These are phyloP conservation scores for Danio choprae DNA, from an alignment of 2,797 vertebrate genomes.

Conservation along the genomic window DNA sequence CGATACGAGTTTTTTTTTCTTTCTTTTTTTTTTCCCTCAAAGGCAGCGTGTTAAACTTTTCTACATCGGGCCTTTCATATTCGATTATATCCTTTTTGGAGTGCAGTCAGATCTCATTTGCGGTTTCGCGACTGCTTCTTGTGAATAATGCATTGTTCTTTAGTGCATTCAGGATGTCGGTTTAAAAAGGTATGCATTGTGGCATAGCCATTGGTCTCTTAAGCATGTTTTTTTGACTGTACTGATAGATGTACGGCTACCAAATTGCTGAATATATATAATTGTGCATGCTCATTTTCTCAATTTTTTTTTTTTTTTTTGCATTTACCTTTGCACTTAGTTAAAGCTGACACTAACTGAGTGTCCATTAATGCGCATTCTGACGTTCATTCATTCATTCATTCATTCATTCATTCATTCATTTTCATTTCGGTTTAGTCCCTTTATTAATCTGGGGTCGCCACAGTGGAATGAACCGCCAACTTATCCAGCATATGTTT, in stretches of 20 bases:
- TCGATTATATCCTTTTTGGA: neutral
- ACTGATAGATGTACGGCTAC: neutral
- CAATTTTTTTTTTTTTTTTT: neutral
- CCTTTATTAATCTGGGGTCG: too few relatives aligned
- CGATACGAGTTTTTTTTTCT: neutral
- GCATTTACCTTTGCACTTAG: neutral
- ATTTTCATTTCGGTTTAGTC: too few relatives aligned
- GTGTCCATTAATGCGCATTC: too few relatives aligned
- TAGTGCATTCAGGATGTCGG: neutral
- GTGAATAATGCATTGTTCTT: neutral
- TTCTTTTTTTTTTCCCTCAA: neutral
- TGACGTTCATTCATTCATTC: too few relatives aligned
- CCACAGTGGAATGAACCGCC: too few relatives aligned
- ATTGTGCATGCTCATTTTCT: neutral
- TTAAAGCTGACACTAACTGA: neutral
- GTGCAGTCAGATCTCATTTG: slow-evolving; percentile 16
- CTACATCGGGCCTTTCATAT: neutral
- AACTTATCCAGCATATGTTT: too few relatives aligned
- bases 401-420: too few relatives aligned
- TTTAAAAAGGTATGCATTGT: neutral
- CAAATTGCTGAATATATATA: neutral
- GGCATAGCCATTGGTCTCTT: neutral
- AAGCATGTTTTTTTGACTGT: neutral
- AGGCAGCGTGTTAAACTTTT: slow-evolving; percentile 22
- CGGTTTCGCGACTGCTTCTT: neutral